These are phyloP conservation scores for Smutsia temminckii DNA, from an alignment of 2,797 vertebrate genomes.

Conservation along the genomic window DNA sequence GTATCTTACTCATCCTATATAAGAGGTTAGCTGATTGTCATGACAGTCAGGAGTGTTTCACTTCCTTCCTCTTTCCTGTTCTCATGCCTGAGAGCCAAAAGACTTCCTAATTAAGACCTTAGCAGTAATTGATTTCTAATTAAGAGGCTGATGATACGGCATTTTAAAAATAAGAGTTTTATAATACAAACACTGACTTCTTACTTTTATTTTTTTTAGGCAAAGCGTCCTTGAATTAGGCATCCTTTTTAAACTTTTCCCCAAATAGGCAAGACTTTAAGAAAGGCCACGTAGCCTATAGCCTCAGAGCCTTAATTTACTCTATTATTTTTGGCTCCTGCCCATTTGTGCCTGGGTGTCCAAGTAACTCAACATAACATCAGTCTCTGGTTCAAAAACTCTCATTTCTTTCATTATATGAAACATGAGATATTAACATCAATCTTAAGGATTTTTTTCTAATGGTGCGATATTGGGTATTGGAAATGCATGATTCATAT, in stretches of 20 bases:
- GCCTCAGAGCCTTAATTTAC: not conserved
- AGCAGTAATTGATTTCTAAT: not conserved
- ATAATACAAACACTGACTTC: not conserved
- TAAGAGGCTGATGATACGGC: not conserved
- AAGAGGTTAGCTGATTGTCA: not conserved
- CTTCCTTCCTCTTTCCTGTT: not conserved
- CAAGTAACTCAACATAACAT: not conserved
- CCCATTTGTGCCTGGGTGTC: not conserved
- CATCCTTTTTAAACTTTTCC: not conserved
- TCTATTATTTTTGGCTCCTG: not conserved
- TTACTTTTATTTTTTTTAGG: not conserved
- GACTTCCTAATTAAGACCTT: constrained; percentile 14
- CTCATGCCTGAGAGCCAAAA: not conserved
- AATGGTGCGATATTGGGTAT: not conserved
- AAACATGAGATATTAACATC: not conserved
- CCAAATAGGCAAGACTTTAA: not conserved
- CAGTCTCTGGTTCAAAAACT: not conserved
- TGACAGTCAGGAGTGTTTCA: not conserved
- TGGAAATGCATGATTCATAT: not conserved
- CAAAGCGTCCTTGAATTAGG: not conserved
- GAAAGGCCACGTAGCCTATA: not conserved
- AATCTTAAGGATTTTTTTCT: not conserved
- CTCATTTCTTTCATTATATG: not conserved
- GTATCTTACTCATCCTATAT: not conserved
- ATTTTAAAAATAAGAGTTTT: constrained; percentile 16